Conservation (phyloP, 1,140 invertebrate genomes). For the Elymnias hypermnestra region DNA sequence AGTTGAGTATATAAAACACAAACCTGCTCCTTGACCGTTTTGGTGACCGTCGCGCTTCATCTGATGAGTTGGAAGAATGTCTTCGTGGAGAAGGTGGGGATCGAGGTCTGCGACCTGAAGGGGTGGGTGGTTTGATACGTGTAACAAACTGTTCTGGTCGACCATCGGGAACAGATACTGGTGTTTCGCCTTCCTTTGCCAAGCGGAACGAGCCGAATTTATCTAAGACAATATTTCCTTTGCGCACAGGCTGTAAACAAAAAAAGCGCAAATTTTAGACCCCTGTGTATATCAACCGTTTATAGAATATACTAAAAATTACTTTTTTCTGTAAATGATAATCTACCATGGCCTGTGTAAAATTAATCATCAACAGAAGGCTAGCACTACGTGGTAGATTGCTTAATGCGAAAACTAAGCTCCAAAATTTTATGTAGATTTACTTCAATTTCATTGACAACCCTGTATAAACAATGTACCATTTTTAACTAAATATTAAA, state of each 20-base stretch:
- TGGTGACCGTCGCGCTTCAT: constrained; percentile 56
- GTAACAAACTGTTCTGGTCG: constrained; percentile 73
- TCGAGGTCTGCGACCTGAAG: constrained; percentile 43
- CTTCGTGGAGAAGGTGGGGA: constrained; percentile 73
- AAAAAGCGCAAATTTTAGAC: too few species aligned
- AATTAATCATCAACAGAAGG: too few species aligned
- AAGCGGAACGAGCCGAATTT: constrained; percentile 81
- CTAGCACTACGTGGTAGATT: too few species aligned
- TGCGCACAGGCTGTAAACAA: constrained; percentile 41
- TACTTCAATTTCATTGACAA: too few species aligned
- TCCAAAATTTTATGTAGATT: too few species aligned
- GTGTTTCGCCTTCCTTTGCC: constrained; percentile 72
- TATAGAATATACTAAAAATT: too few species aligned
- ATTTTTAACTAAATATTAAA: too few species aligned
- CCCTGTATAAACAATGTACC: too few species aligned
- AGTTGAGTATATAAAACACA: neutral
- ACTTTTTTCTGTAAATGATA: too few species aligned
- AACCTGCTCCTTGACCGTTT: constrained; percentile 74
- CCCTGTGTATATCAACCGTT: too few species aligned
- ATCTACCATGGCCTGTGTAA: too few species aligned
- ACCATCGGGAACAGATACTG: constrained; percentile 58
- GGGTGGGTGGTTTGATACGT: constrained; percentile 61
- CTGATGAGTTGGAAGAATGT: constrained; percentile 58
- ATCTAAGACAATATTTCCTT: constrained; percentile 78
- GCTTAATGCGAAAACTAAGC: too few species aligned